These are phyloP conservation scores for Lysandra coridon DNA, from an alignment of 2,888 invertebrate species.

Conservation along the genomic window DNA sequence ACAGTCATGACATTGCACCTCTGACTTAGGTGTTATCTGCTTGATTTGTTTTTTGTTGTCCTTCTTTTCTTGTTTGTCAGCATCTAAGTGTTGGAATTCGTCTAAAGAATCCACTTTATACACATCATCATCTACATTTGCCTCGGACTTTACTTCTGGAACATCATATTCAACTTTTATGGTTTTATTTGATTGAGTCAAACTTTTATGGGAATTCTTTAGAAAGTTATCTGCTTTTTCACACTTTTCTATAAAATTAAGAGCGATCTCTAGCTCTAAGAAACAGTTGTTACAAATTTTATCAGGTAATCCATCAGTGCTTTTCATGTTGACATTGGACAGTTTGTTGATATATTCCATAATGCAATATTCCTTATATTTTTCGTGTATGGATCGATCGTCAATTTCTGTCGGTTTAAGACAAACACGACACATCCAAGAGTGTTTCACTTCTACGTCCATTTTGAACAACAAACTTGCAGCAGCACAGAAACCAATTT, in stretches of 20 bases:
- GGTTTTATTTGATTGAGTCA: background rate
- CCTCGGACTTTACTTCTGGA: slow-evolving; percentile 23
- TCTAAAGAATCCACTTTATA: background rate
- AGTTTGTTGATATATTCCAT: slow-evolving; percentile 58
- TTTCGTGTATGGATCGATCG: slow-evolving; percentile 57
- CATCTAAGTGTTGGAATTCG: background rate
- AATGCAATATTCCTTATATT: slow-evolving; percentile 53
- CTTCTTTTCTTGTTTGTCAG: background rate
- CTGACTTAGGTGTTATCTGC: background rate
- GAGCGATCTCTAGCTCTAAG: slow-evolving; percentile 56
- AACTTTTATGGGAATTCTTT: slow-evolving; percentile 27
- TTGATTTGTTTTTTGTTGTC: background rate
- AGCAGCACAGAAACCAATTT: no score
- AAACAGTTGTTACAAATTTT: slow-evolving; percentile 62
- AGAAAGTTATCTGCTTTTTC: slow-evolving; percentile 39
- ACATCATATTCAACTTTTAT: background rate
- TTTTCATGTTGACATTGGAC: slow-evolving; percentile 55
- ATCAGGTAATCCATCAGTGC: slow-evolving; percentile 60
- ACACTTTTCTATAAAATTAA: slow-evolving; percentile 63
- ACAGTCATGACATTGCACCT: slow-evolving; percentile 57
- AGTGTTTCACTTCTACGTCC: slow-evolving; percentile 20
- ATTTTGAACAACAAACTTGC: background rate
- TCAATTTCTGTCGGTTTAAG: slow-evolving; percentile 49
- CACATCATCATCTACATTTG: background rate
- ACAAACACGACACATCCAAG: slow-evolving; percentile 58